Percentiles rank a stretch among this genome's conserved stretches.
Evolutionary conservation across 2,888 invertebrate species (phyloP).

Genomic region (Clanis bilineata): DNA sequence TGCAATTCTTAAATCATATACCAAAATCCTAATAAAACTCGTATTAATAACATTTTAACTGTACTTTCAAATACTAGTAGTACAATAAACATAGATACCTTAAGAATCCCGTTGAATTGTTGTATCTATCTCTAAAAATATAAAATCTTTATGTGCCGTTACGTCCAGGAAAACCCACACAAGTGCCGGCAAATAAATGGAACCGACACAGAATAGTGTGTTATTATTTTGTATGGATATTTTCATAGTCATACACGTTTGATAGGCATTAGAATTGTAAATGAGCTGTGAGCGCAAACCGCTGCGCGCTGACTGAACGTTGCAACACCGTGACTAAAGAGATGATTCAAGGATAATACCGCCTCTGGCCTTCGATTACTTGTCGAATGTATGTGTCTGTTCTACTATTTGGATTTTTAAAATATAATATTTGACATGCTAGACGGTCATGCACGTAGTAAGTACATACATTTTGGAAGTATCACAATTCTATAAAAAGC

Average conservation of each 20-base stretch:
- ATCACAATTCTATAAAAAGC: too few species aligned
- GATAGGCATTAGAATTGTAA: slow-evolving; percentile 52
- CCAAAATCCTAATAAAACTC: too few species aligned
- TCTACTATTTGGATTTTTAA: neutral
- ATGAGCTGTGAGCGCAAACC: slow-evolving; percentile 47
- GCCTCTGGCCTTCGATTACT: slow-evolving; percentile 33
- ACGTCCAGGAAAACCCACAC: neutral
- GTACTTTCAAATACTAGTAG: neutral
- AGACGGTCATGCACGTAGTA: too few species aligned
- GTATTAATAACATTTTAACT: too few species aligned
- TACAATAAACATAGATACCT: neutral
- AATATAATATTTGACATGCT: too few species aligned
- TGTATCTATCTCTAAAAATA: neutral
- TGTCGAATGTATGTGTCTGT: neutral
- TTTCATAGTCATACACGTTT: slow-evolving; percentile 8
- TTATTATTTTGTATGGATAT: slow-evolving; percentile 16
- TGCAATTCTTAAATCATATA: too few species aligned
- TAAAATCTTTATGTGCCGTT: neutral
- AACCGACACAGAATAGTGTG: neutral
- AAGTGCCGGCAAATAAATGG: neutral
- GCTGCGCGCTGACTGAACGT: slow-evolving; percentile 37
- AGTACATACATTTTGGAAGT: too few species aligned
- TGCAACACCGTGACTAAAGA: slow-evolving; percentile 52
- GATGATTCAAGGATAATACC: slow-evolving; percentile 57
- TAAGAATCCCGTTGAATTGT: neutral